These are phyloP conservation scores for Anarhynchus alexandrinus DNA, from an alignment of 2,113 vertebrate species.

Conservation along the genomic window DNA sequence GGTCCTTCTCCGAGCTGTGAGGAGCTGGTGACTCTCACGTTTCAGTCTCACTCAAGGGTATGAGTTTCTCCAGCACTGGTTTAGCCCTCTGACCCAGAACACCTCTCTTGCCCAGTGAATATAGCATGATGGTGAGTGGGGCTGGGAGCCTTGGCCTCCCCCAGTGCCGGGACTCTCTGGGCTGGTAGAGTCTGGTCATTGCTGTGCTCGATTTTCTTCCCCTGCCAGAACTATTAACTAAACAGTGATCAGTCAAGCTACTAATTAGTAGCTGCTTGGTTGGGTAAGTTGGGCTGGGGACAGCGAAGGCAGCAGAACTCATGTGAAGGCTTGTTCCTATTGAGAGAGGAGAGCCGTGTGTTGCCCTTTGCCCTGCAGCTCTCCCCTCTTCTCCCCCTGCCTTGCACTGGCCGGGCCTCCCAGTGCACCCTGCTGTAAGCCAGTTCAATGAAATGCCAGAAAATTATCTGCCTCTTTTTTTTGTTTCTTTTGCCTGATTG, in stretches of 20 bases:
- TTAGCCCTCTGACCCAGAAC: background rate
- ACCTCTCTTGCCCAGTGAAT: background rate
- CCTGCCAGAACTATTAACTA: background rate
- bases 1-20: background rate
- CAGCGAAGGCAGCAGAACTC: background rate
- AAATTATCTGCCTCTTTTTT: background rate
- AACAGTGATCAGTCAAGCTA: background rate
- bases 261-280: accelerated
- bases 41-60: background rate
- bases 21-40: accelerated
- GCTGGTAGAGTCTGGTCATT: background rate
- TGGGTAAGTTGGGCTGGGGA: background rate
- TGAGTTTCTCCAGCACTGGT: background rate
- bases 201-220: background rate
- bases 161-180: background rate
- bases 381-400: background rate
- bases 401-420: background rate
- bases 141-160: accelerated
- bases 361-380: background rate
- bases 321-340: background rate
- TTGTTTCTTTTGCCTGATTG: background rate
- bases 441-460: background rate
- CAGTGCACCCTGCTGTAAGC: background rate
- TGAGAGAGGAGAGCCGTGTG: background rate
- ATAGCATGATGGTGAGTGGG: accelerated